A percentile compares a stretch with the other conserved stretches of the same genome.
Evolutionary conservation across 2,888 invertebrate genomes (phyloP).

Genomic region (Enchytraeus crypticus): DNA sequence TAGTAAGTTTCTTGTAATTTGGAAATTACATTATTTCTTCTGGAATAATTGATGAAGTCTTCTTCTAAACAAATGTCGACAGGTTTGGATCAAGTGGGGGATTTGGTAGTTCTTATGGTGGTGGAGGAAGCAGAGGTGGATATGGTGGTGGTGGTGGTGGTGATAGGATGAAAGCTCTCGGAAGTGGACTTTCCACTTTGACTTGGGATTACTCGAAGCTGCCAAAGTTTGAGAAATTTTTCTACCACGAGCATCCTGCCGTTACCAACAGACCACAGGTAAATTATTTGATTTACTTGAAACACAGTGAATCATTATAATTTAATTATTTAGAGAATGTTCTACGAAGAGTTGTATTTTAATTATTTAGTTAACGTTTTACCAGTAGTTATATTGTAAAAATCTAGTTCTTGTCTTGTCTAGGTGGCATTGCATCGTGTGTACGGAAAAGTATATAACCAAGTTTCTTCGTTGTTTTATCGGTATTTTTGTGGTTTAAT

Average conservation of each 20-base stretch:
- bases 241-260: conserved; percentile 73
- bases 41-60: too few relatives aligned
- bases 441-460: too few relatives aligned
- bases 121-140: conserved; percentile 1
- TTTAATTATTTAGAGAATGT: background rate
- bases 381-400: background rate
- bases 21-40: too few relatives aligned
- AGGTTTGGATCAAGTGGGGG: background rate
- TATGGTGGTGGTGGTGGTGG: conserved; percentile 3
- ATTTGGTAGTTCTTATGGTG: background rate
- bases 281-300: background rate
- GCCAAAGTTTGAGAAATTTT: conserved; percentile 79
- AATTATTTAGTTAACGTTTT: background rate
- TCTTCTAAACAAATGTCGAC: background rate
- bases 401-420: background rate
- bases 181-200: conserved; percentile 71
- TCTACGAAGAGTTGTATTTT: background rate
- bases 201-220: conserved; percentile 73
- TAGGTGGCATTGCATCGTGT: too few relatives aligned
- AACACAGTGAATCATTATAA: background rate
- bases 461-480: too few relatives aligned
- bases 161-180: conserved; percentile 39
- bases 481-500: too few relatives aligned
- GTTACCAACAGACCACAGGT: conserved; percentile 50
- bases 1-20: too few relatives aligned